A percentile compares a stretch with the other conserved stretches of the same genome.
These are phyloP conservation scores for Rhegmatorhina hoffmannsi DNA, from an alignment of 2,113 vertebrate genomes.

Conservation along the genomic window DNA sequence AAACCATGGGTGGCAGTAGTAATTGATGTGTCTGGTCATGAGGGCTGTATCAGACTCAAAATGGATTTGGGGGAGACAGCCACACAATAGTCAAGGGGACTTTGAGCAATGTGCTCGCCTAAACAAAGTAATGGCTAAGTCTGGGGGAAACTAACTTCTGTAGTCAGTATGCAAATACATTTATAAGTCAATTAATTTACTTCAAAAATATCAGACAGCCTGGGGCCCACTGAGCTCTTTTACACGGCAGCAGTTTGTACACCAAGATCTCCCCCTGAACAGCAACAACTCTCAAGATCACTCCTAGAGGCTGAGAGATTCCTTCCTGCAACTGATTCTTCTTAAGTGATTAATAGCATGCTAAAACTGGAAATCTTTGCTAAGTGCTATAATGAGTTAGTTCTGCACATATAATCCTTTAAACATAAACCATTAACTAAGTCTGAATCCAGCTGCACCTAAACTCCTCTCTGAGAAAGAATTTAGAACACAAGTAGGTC, in stretches of 20 bases:
- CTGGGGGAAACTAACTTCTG: background rate
- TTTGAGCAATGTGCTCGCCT: background rate
- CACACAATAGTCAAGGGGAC: background rate
- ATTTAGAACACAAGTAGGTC: background rate
- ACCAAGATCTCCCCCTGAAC: background rate
- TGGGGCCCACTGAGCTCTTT: background rate
- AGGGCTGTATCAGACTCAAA: background rate
- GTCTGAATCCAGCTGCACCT: background rate
- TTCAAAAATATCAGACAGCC: background rate
- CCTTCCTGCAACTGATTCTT: background rate
- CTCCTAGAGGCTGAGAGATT: background rate
- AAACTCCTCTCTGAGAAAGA: background rate
- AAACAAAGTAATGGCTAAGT: background rate
- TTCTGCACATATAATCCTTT: background rate
- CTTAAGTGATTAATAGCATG: background rate
- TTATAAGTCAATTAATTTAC: background rate
- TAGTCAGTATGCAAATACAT: background rate
- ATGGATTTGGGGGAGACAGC: background rate
- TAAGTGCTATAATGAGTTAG: background rate
- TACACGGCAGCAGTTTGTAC: background rate
- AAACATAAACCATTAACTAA: background rate
- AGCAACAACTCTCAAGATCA: background rate
- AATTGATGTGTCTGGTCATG: background rate
- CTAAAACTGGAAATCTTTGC: background rate
- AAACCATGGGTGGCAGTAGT: fast-evolving